Base-by-base conservation (phyloP, 2,113 vertebrate species). In the Cyanocitta stelleri region DNA sequence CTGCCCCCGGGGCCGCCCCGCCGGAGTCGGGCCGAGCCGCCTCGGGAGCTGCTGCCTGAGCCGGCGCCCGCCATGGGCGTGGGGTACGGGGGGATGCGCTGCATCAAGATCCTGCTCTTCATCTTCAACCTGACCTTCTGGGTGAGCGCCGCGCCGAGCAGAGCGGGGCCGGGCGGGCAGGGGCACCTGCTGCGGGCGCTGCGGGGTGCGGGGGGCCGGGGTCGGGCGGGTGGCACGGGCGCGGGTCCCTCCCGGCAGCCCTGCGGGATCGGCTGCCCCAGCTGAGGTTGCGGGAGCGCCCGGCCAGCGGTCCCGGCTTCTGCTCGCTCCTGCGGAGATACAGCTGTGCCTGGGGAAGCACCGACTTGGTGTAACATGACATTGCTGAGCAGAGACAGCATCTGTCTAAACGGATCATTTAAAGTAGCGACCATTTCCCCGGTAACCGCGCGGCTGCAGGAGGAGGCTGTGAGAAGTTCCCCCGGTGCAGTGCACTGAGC, bases 81-180 rank as follows among this genome's bases (percentile, higher is more conserved):
- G 93, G 98, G 98, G 78, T 98, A 98, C 97, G 98, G 98, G 85
- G 98, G 98, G 92, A 98, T 99, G 98, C 98, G 98, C 92, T 99
- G 99, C 72, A 97, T 99, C 87, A 99, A 99, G 97, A 99, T 98
- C 95, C 98, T 99, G 95, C 98, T 99, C 82, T 99, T 99, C 94
- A 97, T 98, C 68, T 99, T 99, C 98, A 99, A 99, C 98, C 98
- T 99, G 95, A 98, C 98, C 69, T 99, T 99, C 98, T 99, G 99
- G 99, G 99, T 99, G 97, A 99, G 99, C 98, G 69, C n/a, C 24
- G 78, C 97, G 72, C 41, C 35, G 86, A 30, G 66, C 41, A 12
- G 72, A 3, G 77, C 27, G 41, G 76, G 56, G 56, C 44, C 32
- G 61, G 37, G 44, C 20, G 75, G n/a, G 44, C 80, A 24, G 82